Evolutionary conservation across 2,113 vertebrate genomes (phyloP).

Genomic region (Hoplias malabaricus): DNA sequence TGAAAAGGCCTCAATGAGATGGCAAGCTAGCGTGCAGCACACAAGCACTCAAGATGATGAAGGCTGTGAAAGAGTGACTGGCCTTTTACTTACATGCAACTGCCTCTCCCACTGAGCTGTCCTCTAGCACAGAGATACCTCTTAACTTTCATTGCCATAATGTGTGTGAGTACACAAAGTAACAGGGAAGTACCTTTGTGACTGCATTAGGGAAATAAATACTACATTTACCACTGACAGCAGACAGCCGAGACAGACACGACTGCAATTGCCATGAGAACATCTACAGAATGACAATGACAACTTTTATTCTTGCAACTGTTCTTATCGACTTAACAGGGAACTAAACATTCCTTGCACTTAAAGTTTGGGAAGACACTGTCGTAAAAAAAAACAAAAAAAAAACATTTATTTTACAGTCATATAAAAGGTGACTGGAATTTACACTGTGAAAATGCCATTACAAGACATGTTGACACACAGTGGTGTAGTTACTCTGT

Average conservation of each 20-base stretch:
- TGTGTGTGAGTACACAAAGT: neutral
- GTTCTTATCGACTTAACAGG: neutral
- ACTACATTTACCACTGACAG: neutral
- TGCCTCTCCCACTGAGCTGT: constrained; percentile 5
- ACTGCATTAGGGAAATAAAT: neutral
- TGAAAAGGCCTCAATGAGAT: constrained; percentile 63
- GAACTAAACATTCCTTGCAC: too few species aligned
- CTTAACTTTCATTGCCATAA: neutral
- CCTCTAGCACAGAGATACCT: neutral
- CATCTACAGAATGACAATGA: neutral
- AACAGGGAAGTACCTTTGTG: neutral
- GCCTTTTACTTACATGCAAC: neutral
- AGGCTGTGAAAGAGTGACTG: constrained; percentile 33
- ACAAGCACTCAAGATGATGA: constrained; percentile 66
- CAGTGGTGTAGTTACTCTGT: too few species aligned
- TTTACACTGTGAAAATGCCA: too few species aligned
- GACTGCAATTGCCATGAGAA: neutral
- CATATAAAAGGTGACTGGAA: too few species aligned
- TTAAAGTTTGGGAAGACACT: too few species aligned
- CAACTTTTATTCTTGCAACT: neutral
- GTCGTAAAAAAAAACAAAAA: too few species aligned
- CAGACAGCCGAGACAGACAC: neutral
- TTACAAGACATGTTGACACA: too few species aligned
- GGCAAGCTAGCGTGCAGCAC: constrained; percentile 52
- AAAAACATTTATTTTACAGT: too few species aligned